A percentile compares a stretch with the other conserved stretches of the same genome.
These are phyloP conservation scores for Gorilla gorilla DNA, from an alignment of 2,113 vertebrate species.

Conservation along the genomic window DNA sequence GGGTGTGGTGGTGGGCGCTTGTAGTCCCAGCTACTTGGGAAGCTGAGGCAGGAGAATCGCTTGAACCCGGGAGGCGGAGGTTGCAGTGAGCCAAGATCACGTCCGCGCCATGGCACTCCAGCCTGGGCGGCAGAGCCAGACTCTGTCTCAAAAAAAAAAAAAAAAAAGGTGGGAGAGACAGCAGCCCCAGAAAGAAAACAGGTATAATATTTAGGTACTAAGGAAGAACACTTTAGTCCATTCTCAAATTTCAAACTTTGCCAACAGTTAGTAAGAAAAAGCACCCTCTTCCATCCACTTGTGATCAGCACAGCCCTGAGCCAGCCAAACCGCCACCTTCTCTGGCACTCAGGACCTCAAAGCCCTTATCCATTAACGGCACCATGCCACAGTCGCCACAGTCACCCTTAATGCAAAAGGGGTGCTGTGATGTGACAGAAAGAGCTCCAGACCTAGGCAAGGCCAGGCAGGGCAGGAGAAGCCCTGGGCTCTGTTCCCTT, in stretches of 20 bases:
- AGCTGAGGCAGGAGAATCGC: too few species aligned
- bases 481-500: background rate
- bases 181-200: background rate
- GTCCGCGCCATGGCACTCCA: too few species aligned
- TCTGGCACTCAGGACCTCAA: background rate
- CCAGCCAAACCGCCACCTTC: rapidly evolving
- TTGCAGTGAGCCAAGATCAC: too few species aligned
- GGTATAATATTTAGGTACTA: background rate
- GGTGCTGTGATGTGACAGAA: rapidly evolving
- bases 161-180: too few species aligned
- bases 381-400: too few species aligned
- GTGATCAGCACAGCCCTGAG: background rate
- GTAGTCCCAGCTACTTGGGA: too few species aligned
- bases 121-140: too few species aligned
- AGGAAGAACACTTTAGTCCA: background rate
- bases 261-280: background rate
- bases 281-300: background rate
- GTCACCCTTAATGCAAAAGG: too few species aligned
- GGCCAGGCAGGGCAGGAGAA: too few species aligned
- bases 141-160: too few species aligned
- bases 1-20: too few species aligned
- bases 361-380: background rate
- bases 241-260: background rate
- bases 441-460: background rate
- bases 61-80: too few species aligned